Conservation (phyloP, 2,113 vertebrate genomes). For the Lasiurus borealis region DNA sequence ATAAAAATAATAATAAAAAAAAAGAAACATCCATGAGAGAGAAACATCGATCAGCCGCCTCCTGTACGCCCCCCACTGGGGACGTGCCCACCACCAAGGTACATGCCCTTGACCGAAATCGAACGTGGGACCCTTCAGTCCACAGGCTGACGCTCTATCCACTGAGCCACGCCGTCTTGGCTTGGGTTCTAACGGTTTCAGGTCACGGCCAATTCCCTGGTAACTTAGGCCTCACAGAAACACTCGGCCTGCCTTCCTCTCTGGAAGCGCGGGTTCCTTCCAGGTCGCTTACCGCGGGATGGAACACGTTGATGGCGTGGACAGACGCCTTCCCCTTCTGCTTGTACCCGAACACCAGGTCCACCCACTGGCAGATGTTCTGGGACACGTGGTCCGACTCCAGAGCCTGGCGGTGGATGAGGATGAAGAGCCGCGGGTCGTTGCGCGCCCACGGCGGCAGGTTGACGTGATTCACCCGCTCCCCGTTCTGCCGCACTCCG, state of each 20-base stretch:
- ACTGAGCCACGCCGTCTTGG: too few species aligned
- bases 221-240: background rate
- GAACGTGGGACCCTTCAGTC: too few species aligned
- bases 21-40: too few species aligned
- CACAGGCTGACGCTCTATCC: too few species aligned
- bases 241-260: background rate
- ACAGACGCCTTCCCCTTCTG: slow-evolving; percentile 98
- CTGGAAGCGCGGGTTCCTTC: background rate
- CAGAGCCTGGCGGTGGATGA: slow-evolving; percentile 97
- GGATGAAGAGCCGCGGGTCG: slow-evolving; percentile 96
- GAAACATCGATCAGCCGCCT: too few species aligned
- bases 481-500: slow-evolving; percentile 97
- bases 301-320: slow-evolving; percentile 99
- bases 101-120: too few species aligned
- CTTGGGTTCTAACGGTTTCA: background rate
- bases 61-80: too few species aligned
- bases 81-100: too few species aligned
- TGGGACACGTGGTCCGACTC: slow-evolving; percentile 98
- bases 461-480: slow-evolving; percentile 98
- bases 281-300: slow-evolving; percentile 94
- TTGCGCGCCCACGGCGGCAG: slow-evolving; percentile 98
- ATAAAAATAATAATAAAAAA: too few species aligned
- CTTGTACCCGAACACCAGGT: slow-evolving; percentile 98
- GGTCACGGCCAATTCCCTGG: slow-evolving; percentile 36
- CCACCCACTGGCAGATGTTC: slow-evolving; percentile 98